Base-by-base conservation (phyloP, 2,888 invertebrate genomes). In the Alloscopus bannaensis region DNA sequence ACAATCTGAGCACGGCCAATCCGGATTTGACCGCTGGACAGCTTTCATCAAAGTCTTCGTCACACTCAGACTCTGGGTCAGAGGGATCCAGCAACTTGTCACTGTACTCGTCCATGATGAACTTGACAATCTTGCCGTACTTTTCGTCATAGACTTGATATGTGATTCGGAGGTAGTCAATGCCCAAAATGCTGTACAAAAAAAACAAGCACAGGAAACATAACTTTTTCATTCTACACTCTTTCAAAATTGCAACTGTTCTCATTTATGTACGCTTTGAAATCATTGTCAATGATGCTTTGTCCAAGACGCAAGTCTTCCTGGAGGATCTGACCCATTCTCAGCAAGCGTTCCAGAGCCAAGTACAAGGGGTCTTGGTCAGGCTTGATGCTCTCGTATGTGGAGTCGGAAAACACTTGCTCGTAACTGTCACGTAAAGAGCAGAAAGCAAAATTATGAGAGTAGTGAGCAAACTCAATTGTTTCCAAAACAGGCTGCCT, bases 71-170 rank as follows among this genome's bases (percentile, higher is more conserved):
- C 0, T 73, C 69, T 20, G 6, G 11, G 8, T 73, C 62, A 6
- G 13, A 22, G 18, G 22, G n/a, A n/a, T 72, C 72, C 2, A 72
- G 6, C 11, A 72, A 42, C 6, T 66, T 62, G 13, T 50, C 29
- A 36, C n/a, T 80, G 57, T 80, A 82, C 36, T 82, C 68, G 20
- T 71, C 70, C 20, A 82, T 45, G 16, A 77, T 70, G 20, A 20
- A 71, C 47, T 82, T 77, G 2, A 80, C 79, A 64, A 80, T 69
- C 57, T 82, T 80, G 3, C 77, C 80, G 22, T 24, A 82, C 77
- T 82, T 16, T n/a, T 70, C 72, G 36, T 82, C 82, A 57, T 80
- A 82, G 28, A 80, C 71, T 18, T 76, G 64, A 31, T 59, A 82
- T 0, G 82, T 82, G 18, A 80, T 80, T 4, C n/a, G 11, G 3